Conservation (phyloP, 1,140 invertebrate species). For the Drosophila elegans region DNA sequence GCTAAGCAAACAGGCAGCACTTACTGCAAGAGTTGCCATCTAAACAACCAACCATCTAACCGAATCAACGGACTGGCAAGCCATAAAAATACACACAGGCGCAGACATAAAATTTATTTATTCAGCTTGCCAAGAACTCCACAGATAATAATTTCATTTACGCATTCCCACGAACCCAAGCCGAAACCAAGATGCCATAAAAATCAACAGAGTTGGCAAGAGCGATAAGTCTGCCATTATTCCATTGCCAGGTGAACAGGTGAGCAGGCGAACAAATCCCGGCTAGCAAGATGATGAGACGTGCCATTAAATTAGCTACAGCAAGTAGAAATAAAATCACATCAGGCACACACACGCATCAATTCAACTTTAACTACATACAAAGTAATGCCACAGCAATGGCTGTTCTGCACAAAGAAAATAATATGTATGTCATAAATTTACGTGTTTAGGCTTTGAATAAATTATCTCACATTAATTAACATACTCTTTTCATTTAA, state of each 20-base stretch:
- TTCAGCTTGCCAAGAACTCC: conserved; percentile 52
- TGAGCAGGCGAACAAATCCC: conserved; percentile 18
- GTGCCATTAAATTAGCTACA: conserved; percentile 25
- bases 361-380: conserved; percentile 65
- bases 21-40: conserved; percentile 19
- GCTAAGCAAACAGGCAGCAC: conserved; percentile 40
- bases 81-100: conserved; percentile 51
- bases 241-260: conserved; percentile 37
- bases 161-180: conserved; percentile 35
- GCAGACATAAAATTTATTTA: conserved; percentile 57
- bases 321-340: conserved; percentile 40
- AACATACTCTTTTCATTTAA: no score
- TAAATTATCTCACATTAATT: no score
- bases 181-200: conserved; percentile 41
- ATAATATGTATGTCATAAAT: background rate
- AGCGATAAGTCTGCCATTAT: conserved; percentile 60
- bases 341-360: conserved; percentile 33
- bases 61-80: conserved; percentile 10
- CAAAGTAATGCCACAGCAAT: conserved; percentile 62
- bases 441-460: no score
- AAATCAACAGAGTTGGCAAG: conserved; percentile 58
- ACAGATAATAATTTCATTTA: conserved; percentile 81
- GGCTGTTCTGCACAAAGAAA: conserved; percentile 1
- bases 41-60: background rate
- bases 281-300: background rate